Evolutionary conservation across 2,797 vertebrate species (phyloP).

Genomic region (Manis pentadactyla): DNA sequence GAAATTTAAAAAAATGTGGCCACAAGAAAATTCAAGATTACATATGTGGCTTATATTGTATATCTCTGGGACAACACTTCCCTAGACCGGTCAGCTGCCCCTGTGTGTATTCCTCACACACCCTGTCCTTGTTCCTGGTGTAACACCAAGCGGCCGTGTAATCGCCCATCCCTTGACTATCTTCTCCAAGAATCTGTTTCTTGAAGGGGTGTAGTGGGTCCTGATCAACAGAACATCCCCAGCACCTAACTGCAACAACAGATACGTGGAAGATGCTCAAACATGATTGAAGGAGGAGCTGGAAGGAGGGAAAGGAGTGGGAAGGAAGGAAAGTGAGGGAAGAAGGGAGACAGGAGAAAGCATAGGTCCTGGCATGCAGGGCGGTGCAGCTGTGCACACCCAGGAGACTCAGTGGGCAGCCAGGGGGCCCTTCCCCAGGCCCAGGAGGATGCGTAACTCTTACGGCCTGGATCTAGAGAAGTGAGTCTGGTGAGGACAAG

Average conservation of each 20-base stretch:
- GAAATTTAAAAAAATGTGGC: neutral
- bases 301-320: neutral
- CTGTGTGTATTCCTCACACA: neutral
- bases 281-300: neutral
- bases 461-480: neutral
- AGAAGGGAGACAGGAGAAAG: neutral
- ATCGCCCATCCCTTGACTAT: neutral
- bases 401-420: neutral
- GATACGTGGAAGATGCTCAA: neutral
- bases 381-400: neutral
- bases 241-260: neutral
- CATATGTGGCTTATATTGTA: neutral
- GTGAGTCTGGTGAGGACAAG: neutral
- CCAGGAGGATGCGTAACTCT: neutral
- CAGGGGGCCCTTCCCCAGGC: rapidly evolving
- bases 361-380: neutral
- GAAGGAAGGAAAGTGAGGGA: neutral
- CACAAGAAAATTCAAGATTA: neutral
- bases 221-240: neutral
- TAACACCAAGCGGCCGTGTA: neutral
- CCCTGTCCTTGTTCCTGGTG: neutral
- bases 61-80: neutral
- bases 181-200: neutral
- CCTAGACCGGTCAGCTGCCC: neutral
- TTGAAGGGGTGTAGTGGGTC: neutral